Conservation (phyloP, 2,888 invertebrate species). For the Drosophila affinis region DNA sequence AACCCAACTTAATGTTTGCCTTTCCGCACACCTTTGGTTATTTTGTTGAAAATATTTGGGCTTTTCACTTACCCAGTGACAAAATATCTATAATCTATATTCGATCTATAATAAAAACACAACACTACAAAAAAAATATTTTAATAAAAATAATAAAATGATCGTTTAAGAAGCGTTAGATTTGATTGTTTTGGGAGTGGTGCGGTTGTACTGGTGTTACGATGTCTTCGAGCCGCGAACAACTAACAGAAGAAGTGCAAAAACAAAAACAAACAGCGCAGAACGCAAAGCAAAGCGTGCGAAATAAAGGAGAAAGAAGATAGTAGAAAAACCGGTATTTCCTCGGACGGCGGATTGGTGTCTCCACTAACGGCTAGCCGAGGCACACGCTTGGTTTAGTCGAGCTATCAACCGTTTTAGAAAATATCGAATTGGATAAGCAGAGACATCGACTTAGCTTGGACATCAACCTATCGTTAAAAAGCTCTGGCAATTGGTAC, state of each 20-base stretch:
- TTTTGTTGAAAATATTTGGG: no score
- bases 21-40: not conserved
- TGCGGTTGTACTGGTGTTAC: conserved; percentile 21
- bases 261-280: conserved; percentile 37
- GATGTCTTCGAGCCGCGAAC: conserved; percentile 67
- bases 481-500: not conserved
- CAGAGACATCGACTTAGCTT: not conserved
- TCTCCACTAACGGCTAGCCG: not conserved
- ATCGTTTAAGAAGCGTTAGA: not conserved
- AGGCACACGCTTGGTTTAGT: not conserved
- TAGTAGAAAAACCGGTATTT: conserved; percentile 27
- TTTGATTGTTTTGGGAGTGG: conserved; percentile 8
- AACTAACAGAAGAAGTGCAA: conserved; percentile 60
- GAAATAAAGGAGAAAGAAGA: not conserved
- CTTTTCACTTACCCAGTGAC: no score
- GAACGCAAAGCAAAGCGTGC: conserved; percentile 29
- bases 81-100: no score
- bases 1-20: not conserved
- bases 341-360: not conserved
- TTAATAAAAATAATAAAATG: no score
- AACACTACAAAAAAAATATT: conserved; percentile 3
- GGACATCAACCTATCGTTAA: not conserved
- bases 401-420: not conserved
- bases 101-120: no score
- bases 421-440: no score